phyloP scores from a whole-genome alignment of 2,888 invertebrate genomes.

The Ophion costatus region DNA sequence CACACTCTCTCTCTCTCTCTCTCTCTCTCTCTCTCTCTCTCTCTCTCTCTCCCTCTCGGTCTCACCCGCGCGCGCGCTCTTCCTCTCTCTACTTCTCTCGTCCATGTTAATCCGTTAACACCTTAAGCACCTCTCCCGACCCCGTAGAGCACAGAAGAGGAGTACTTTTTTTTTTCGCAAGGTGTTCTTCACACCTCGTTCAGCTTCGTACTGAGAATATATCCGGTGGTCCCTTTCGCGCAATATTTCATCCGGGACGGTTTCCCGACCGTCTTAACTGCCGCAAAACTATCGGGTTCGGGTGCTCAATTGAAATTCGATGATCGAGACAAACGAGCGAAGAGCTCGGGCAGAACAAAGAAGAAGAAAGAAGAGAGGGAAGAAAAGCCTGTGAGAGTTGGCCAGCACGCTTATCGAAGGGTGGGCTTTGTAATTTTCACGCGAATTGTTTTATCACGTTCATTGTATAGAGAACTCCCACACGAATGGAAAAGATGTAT shows the following conservation, averaged over 20 bases:
- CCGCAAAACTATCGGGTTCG: neutral
- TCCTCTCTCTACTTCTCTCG: slow-evolving; percentile 31
- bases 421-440: neutral
- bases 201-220: neutral
- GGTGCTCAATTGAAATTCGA: slow-evolving; percentile 22
- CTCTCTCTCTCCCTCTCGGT: slow-evolving; percentile 17
- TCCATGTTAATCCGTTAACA: slow-evolving; percentile 51
- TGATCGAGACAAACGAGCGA: slow-evolving; percentile 14
- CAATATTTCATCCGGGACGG: slow-evolving; percentile 12
- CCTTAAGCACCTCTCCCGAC: slow-evolving; percentile 56
- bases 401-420: neutral
- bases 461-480: no score
- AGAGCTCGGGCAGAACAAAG: neutral
- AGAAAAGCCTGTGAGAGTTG: neutral
- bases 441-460: neutral
- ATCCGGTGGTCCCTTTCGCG: slow-evolving; percentile 2
- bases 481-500: no score
- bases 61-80: no score
- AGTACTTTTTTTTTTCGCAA: slow-evolving; percentile 49
- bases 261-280: slow-evolving; percentile 3
- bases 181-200: slow-evolving; percentile 39
- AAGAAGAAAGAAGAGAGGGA: neutral
- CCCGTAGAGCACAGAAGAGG: slow-evolving; percentile 34
- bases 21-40: slow-evolving; percentile 13
- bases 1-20: neutral